A percentile compares a stretch with the other conserved stretches of the same genome.
Evolutionary conservation across 1,140 invertebrate genomes (phyloP).

Genomic region (Uloborus diversus): DNA sequence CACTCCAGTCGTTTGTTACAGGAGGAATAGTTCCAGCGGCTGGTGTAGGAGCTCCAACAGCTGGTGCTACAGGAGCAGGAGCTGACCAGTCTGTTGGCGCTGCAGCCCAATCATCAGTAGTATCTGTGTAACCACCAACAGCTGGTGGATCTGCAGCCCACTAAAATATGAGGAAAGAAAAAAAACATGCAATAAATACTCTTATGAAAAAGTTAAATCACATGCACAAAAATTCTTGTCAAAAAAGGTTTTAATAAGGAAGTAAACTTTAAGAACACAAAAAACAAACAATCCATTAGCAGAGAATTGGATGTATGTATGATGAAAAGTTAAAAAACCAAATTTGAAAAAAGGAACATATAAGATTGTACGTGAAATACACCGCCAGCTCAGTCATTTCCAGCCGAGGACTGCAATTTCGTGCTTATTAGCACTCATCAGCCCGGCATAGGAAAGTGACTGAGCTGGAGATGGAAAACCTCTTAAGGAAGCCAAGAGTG

Average conservation of each 20-base stretch:
- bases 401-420: too few species aligned
- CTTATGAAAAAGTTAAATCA: not conserved
- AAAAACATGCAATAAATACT: not conserved
- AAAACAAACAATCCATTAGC: not conserved
- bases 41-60: constrained; percentile 11
- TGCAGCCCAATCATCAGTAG: constrained; percentile 62
- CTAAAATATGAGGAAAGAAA: constrained; percentile 8
- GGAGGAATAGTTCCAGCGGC: constrained; percentile 28
- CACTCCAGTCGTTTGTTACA: constrained; percentile 63
- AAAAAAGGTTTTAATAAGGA: too few species aligned
- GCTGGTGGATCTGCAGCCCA: constrained; percentile 58
- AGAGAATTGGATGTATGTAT: not conserved
- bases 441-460: too few species aligned
- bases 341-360: not conserved
- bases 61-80: constrained; percentile 57
- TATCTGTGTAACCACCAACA: constrained; percentile 54
- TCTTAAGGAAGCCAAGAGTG: too few species aligned
- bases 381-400: too few species aligned
- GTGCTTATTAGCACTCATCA: too few species aligned
- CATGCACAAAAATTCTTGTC: not conserved
- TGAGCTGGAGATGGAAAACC: too few species aligned
- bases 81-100: constrained; percentile 58
- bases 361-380: too few species aligned
- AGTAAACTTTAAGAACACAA: not conserved
- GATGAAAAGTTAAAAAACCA: not conserved